Conservation (phyloP, 2,797 vertebrate genomes). For the Borostomias antarcticus region DNA sequence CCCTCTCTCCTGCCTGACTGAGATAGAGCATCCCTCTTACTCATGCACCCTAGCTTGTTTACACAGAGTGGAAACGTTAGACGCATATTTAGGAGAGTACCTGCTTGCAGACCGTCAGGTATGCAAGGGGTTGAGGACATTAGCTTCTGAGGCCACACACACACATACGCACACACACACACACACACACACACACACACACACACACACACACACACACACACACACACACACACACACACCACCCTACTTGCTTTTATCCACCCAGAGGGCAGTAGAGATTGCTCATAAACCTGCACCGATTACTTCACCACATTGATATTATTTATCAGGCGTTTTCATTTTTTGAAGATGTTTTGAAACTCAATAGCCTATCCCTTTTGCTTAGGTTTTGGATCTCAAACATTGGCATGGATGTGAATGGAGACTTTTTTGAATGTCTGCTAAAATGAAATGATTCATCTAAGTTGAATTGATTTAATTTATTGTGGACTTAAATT, state of each 20-base stretch:
- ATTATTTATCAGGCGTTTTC: neutral
- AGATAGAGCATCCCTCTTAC: slow-evolving; percentile 37
- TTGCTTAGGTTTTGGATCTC: slow-evolving; percentile 18
- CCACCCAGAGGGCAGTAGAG: too few species aligned
- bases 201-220: neutral
- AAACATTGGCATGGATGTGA: slow-evolving; percentile 5
- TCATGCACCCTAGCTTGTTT: slow-evolving; percentile 67
- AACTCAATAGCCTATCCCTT: neutral
- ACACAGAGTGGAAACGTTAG: slow-evolving; percentile 71
- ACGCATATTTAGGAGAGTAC: slow-evolving; percentile 65
- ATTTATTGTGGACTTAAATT: too few species aligned
- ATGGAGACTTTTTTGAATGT: neutral
- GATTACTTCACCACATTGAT: too few species aligned
- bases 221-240: slow-evolving; percentile 40
- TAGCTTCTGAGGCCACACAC: slow-evolving; percentile 59
- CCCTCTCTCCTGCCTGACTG: neutral
- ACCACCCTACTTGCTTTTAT: too few species aligned
- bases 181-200: neutral
- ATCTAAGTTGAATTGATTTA: too few species aligned
- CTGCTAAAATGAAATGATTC: too few species aligned
- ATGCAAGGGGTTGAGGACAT: slow-evolving; percentile 43
- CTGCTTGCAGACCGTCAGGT: slow-evolving; percentile 65
- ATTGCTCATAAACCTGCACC: too few species aligned
- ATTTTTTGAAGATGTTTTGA: neutral
- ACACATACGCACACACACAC: slow-evolving; percentile 9